Conservation (phyloP, 2,113 vertebrate genomes). For the Puntigrus tetrazona region DNA sequence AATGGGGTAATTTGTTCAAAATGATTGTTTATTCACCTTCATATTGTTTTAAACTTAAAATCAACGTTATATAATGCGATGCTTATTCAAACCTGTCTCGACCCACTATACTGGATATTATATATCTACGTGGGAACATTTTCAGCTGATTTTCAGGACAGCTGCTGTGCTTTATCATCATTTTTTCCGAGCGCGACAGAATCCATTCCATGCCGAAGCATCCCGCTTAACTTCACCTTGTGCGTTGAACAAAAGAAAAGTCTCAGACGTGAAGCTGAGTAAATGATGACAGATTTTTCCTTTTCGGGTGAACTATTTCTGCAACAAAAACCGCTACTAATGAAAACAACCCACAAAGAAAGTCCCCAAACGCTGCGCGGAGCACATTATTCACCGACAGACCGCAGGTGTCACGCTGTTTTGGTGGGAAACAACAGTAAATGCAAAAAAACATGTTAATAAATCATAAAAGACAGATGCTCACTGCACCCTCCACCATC, state of each 20-base stretch:
- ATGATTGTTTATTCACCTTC: not conserved
- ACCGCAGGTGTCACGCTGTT: slow-evolving; percentile 24
- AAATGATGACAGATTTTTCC: slow-evolving; percentile 5
- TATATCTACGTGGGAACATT: not conserved
- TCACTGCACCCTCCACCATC: slow-evolving; percentile 3
- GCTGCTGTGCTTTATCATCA: not conserved
- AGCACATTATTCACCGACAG: slow-evolving; percentile 22
- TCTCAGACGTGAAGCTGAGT: not conserved
- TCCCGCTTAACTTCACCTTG: not conserved
- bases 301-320: slow-evolving; percentile 5
- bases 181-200: not conserved
- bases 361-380: not conserved
- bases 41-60: not conserved
- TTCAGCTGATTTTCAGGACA: not conserved
- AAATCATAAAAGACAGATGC: slow-evolving; percentile 24
- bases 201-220: not conserved
- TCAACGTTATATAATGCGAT: not conserved
- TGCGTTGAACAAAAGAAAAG: not conserved
- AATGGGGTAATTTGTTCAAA: not conserved
- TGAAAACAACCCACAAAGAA: slow-evolving; percentile 2
- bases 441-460: slow-evolving; percentile 24
- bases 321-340: not conserved
- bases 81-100: not conserved
- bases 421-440: slow-evolving; percentile 19
- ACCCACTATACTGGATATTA: not conserved